phyloP scores from a whole-genome alignment of 2,113 vertebrate species.

The Sturnira hondurensis region DNA sequence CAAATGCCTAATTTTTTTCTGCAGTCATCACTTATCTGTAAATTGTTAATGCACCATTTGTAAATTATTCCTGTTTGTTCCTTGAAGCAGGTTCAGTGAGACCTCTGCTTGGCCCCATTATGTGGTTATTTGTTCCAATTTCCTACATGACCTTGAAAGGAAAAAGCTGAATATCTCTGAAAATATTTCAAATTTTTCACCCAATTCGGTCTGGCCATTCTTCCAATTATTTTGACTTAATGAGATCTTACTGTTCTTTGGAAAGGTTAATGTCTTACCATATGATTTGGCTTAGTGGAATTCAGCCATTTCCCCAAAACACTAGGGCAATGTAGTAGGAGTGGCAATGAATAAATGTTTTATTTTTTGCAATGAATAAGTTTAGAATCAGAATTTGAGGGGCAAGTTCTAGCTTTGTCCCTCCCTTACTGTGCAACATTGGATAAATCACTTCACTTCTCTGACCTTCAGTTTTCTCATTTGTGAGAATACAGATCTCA shows the following conservation, averaged over 20 bases:
- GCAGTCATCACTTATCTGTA: background rate
- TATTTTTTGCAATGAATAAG: background rate
- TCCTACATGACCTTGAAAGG: slow-evolving; percentile 39
- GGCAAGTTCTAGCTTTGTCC: background rate
- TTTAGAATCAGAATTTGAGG: background rate
- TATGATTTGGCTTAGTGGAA: slow-evolving; percentile 3
- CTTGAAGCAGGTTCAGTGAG: slow-evolving; percentile 1
- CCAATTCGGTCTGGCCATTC: background rate
- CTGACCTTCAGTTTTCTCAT: background rate
- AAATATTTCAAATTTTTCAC: slow-evolving; percentile 37
- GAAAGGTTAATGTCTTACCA: background rate
- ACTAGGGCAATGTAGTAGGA: background rate
- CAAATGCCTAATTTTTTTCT: slow-evolving; percentile 29
- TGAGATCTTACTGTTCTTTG: slow-evolving; percentile 58
- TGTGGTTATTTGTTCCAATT: slow-evolving; percentile 1
- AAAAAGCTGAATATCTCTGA: slow-evolving; percentile 28
- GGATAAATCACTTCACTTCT: background rate
- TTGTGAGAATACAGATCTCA: background rate
- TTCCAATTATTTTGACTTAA: slow-evolving; percentile 52
- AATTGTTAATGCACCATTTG: background rate
- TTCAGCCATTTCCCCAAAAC: background rate
- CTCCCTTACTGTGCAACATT: background rate
- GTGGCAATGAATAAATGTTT: background rate
- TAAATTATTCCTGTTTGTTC: slow-evolving; percentile 6
- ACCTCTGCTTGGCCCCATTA: background rate